Evolutionary conservation across 2,797 vertebrate genomes (phyloP), one percentile per base, ranked within the genome.

Genomic region (Iguana delicatissima): DNA sequence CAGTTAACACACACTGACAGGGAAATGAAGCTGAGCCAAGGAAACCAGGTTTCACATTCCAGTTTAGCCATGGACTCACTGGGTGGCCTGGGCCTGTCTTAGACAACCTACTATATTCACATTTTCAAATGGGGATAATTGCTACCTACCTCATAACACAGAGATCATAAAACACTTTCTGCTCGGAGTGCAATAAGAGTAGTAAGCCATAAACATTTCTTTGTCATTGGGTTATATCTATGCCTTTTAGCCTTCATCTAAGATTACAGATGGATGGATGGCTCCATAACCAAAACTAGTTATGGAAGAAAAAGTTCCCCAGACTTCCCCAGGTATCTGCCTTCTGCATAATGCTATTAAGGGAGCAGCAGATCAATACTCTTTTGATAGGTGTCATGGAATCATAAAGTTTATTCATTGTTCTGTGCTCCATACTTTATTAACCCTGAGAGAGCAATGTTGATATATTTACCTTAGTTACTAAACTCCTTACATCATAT

Each of bases 71-170:
- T 67, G 26, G 73, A 79, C 85, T 87, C 62, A 29, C 13, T 91
- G 90, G 86, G 90, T 88, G 90, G 90, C 90, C 77, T 79, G 42
- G 77, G 12, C 29, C 67, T 69, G 67, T 46, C 86, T 88, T n/a
- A 88, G 35, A 88, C 90, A 84, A 87, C 35, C 35, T 38, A 8
- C 86, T 69, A 52, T 72, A 72, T 91, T 91, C 86, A 24, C 26
- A 29, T 84, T 84, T 79, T 79, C 42, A 80, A 91, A 73, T 52
- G 26, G 73, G 35, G 29, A 91, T 91, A 84, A 88, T 84, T 84
- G 74, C 35, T 72, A 79, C 86, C 62, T 88, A 46, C 89, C 38
- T 90, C 69, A 64, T 86, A 86, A 82, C 84, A 82, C 64, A 82
- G 72, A 64, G 79, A 82, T 86, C 69, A 76, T 82, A 52, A 86